Evolutionary conservation across 2,888 invertebrate genomes (phyloP).

Genomic region (Tuta absoluta): DNA sequence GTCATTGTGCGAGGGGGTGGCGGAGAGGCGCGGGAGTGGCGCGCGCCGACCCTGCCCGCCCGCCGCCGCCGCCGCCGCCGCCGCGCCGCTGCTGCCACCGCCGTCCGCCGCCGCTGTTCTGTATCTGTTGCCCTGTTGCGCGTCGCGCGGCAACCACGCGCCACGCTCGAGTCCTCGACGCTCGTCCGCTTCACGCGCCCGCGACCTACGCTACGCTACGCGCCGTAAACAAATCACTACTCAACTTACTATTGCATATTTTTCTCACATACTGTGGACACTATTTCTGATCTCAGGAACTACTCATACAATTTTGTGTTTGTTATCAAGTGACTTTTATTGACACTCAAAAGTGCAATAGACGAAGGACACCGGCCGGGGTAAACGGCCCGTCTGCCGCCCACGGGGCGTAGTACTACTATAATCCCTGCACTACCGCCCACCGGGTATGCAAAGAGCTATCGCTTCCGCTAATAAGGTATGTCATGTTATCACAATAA

Average conservation of each 20-base stretch:
- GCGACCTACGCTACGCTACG: slow-evolving; percentile 44
- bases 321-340: slow-evolving; percentile 48
- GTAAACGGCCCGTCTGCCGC: slow-evolving; percentile 65
- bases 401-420: slow-evolving; percentile 68
- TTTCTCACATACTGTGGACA: slow-evolving; percentile 29
- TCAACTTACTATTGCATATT: slow-evolving; percentile 42
- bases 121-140: slow-evolving; percentile 76
- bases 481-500: slow-evolving; percentile 14
- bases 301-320: slow-evolving; percentile 37
- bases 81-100: slow-evolving; percentile 54
- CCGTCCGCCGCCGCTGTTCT: slow-evolving; percentile 57
- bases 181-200: slow-evolving; percentile 37
- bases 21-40: slow-evolving; percentile 37
- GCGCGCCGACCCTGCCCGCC: slow-evolving; percentile 54
- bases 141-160: slow-evolving; percentile 72
- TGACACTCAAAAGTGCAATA: slow-evolving; percentile 51
- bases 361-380: slow-evolving; percentile 49
- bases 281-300: slow-evolving; percentile 4
- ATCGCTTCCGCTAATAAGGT: slow-evolving; percentile 46
- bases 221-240: slow-evolving; percentile 66
- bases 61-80: slow-evolving; percentile 49
- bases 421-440: slow-evolving; percentile 53
- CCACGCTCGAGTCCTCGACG: slow-evolving; percentile 35
- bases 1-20: slow-evolving; percentile 55
- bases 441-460: slow-evolving; percentile 56